Base-by-base conservation (phyloP, 1,140 invertebrate genomes). In the Drosophila oshimai region DNA sequence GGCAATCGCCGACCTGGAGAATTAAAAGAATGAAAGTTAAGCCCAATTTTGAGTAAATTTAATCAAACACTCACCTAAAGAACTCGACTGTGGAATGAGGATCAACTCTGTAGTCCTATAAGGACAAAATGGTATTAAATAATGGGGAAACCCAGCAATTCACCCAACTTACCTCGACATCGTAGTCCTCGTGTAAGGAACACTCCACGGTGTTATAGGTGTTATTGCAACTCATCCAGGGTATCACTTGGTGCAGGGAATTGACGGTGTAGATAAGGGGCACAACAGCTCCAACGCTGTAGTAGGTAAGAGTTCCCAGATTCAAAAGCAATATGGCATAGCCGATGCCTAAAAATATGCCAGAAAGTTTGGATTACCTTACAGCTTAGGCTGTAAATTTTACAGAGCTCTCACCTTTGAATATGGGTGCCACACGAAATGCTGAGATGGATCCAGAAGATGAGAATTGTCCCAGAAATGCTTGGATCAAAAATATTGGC, bases 351-450 rank as follows among this genome's bases (percentile, higher is more conserved):
- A 24, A 42, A 60, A 67, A 28, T 33, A 50, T 50, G 20, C 18
- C 18, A 12, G 0, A 49, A 24, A 9, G 7, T 1, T 22, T n/a
- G 3, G 4, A 17, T 17, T 28, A 5, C 6, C 7, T 7, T 6
- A 12, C 10, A 13, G 12, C 7, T 31, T 3, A 0, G 4, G 6
- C 3, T 28, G 3, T 12, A 50, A 22, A 17, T 1, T 3, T 4
- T 24, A 1, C 2, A 26, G 9, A 9, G 22, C 0, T 29, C 45
- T 46, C 34, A 90, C 89, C 89, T 74, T 89, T 90, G 34, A 90
- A 90, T 29, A 90, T 84, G n/a, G 89, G 89, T 26, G 89, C 77
- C 20, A 89, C 86, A n/a, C 89, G 89, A 78, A 90, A 90, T 28
- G 89, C 89, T 20, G 89, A 89, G 20, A 90, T 89, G 0, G 79